These are phyloP conservation scores for Cochlearius cochlearius DNA, from an alignment of 2,113 vertebrate species.

Conservation along the genomic window DNA sequence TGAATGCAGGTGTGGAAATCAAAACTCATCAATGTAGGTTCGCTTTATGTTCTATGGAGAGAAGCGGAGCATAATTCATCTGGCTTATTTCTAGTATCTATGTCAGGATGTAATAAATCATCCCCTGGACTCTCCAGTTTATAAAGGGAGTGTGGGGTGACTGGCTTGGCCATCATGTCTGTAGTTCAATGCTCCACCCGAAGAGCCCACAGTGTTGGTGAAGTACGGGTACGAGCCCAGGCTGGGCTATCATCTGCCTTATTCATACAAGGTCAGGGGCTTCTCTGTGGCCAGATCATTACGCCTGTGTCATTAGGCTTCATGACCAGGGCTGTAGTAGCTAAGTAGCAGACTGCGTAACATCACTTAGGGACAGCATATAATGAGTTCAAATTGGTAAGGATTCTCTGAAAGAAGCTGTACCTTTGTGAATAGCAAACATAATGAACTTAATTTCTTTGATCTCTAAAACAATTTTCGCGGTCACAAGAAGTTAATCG, in stretches of 20 bases:
- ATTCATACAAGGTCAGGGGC: neutral
- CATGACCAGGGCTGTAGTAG: accelerated
- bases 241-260: neutral
- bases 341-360: neutral
- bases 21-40: neutral
- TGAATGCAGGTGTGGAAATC: neutral
- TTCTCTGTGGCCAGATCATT: neutral
- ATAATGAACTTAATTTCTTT: neutral
- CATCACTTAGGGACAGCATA: neutral
- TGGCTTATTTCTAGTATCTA: neutral
- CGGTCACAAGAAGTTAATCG: neutral
- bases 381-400: neutral
- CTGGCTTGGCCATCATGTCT: neutral
- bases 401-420: neutral
- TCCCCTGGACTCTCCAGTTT: neutral
- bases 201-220: neutral
- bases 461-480: neutral
- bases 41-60: neutral
- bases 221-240: neutral
- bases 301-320: neutral
- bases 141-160: neutral
- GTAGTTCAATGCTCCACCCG: neutral
- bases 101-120: neutral
- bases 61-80: neutral
- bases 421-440: neutral